These are phyloP conservation scores for Herminia tarsipennalis DNA, from an alignment of 2,888 invertebrate species.

Conservation along the genomic window DNA sequence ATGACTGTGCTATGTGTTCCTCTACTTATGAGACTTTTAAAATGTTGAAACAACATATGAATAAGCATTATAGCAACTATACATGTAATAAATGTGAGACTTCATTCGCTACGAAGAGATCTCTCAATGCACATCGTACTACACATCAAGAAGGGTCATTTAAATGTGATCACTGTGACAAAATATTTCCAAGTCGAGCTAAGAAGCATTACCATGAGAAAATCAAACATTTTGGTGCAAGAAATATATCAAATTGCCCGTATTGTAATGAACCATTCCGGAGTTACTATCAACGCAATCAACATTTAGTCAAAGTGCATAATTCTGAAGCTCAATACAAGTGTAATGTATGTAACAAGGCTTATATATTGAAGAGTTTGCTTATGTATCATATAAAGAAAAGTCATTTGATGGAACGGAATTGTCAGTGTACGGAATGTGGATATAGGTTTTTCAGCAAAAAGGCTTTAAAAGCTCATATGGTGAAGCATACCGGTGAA, in stretches of 20 bases:
- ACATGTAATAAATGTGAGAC: conserved; percentile 64
- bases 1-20: conserved; percentile 68
- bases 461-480: conserved; percentile 74
- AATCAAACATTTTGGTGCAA: conserved; percentile 68
- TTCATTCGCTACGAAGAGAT: conserved; percentile 66
- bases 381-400: conserved; percentile 76
- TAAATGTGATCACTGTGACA: conserved; percentile 74
- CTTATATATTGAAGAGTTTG: conserved; percentile 67
- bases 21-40: conserved; percentile 75
- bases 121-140: conserved; percentile 60
- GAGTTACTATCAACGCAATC: conserved; percentile 74
- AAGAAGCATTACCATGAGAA: conserved; percentile 76
- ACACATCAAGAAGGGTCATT: conserved; percentile 71
- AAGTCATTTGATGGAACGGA: conserved; percentile 77
- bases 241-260: conserved; percentile 72
- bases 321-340: conserved; percentile 74
- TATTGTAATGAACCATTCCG: conserved; percentile 70
- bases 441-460: conserved; percentile 81
- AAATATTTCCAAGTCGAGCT: conserved; percentile 62
- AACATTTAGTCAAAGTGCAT: conserved; percentile 73
- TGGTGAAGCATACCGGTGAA: conserved; percentile 51
- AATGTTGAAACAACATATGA: conserved; percentile 79
- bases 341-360: conserved; percentile 71
- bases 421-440: conserved; percentile 80
- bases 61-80: conserved; percentile 70